Conservation (phyloP, 2,113 vertebrate genomes). For the Clupea harengus region DNA sequence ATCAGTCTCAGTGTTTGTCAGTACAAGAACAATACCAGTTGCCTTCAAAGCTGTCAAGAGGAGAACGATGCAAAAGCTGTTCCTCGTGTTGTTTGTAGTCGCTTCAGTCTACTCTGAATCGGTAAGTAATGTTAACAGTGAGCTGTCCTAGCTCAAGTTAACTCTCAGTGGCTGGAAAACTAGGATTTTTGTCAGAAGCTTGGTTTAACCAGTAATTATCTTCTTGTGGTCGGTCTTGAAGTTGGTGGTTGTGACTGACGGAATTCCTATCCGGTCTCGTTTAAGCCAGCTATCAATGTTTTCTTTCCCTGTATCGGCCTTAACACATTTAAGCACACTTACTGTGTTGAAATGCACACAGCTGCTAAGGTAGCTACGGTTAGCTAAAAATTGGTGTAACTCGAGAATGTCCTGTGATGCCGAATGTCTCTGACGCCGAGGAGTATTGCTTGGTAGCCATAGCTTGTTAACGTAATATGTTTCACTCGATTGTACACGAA, state of each 20-base stretch:
- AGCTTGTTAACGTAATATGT: background rate
- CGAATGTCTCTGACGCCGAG: background rate
- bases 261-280: background rate
- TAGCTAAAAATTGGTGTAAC: background rate
- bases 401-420: background rate
- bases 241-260: background rate
- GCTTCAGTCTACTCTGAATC: slow-evolving; percentile 68
- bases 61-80: slow-evolving; percentile 60
- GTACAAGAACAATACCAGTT: background rate
- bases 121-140: slow-evolving; percentile 60
- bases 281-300: background rate
- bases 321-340: background rate
- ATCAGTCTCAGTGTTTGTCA: background rate
- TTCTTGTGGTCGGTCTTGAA: background rate
- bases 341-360: background rate
- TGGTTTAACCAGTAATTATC: background rate
- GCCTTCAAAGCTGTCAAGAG: background rate
- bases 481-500: background rate
- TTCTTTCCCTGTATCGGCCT: background rate
- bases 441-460: too few relatives aligned
- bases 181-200: background rate
- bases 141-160: background rate
- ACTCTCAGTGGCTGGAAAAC: background rate
- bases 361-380: background rate
- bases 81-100: slow-evolving; percentile 61